Percentiles rank a stretch among this genome's conserved stretches.
These are phyloP conservation scores for Tursiops truncatus DNA, from an alignment of 2,113 vertebrate genomes.

Conservation along the genomic window DNA sequence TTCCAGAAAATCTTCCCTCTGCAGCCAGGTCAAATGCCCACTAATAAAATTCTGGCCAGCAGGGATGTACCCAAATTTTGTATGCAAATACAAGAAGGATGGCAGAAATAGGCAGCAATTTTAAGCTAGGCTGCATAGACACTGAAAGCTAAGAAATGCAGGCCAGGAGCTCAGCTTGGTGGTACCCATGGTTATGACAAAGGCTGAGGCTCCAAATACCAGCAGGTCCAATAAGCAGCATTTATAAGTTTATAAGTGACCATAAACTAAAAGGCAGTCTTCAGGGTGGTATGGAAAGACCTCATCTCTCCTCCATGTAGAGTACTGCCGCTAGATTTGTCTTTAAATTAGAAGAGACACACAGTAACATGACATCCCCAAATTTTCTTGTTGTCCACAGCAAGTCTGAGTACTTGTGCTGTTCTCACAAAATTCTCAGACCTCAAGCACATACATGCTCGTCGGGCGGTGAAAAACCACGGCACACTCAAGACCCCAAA, in stretches of 20 bases:
- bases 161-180: background rate
- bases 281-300: too few relatives aligned
- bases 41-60: background rate
- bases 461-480: accelerated
- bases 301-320: accelerated
- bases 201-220: background rate
- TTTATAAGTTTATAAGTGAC: background rate
- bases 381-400: background rate
- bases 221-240: background rate
- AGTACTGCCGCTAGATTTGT: background rate
- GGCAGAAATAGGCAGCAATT: background rate
- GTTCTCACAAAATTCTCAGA: background rate
- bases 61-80: background rate
- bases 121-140: background rate
- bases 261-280: background rate
- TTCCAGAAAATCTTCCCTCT: background rate
- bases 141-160: background rate
- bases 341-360: background rate
- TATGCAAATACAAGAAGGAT: background rate
- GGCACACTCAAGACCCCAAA: background rate
- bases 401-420: background rate
- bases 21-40: background rate
- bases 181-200: background rate
- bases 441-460: background rate
- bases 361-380: accelerated